Evolutionary conservation across 2,113 vertebrate species (phyloP).

Genomic region (Rhinoptilus africanus): DNA sequence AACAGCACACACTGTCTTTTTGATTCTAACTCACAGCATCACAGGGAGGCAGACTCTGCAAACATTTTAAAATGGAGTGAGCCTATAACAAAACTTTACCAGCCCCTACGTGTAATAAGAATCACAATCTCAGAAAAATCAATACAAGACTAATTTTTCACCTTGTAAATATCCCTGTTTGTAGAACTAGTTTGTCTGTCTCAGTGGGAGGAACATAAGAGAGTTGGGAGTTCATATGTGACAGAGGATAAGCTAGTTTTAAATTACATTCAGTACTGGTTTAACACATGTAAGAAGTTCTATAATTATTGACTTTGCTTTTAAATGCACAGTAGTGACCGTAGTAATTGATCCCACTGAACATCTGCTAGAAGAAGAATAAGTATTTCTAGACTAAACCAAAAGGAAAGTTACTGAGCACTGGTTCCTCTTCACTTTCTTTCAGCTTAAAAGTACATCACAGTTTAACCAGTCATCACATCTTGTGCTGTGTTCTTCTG

Average conservation of each 20-base stretch:
- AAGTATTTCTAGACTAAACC: neutral
- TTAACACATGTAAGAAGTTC: neutral
- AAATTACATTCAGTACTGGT: neutral
- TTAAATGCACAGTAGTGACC: neutral
- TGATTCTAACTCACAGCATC: neutral
- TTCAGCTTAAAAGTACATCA: neutral
- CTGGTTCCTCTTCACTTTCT: neutral
- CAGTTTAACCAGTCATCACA: neutral
- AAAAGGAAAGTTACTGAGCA: neutral
- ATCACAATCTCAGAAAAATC: neutral
- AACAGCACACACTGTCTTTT: neutral
- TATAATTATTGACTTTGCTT: neutral
- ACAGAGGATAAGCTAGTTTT: neutral
- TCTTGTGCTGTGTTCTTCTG: neutral
- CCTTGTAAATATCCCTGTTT: neutral
- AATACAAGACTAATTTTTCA: neutral
- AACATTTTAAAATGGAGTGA: neutral
- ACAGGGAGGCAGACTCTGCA: neutral
- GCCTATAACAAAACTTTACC: neutral
- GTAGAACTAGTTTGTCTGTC: neutral
- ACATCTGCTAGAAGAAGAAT: neutral
- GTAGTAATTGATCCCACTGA: neutral
- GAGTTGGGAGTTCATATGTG: neutral
- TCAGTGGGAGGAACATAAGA: neutral
- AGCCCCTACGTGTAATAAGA: neutral